Base-by-base conservation (phyloP, 2,113 vertebrate genomes). In the Holacanthus passer region DNA sequence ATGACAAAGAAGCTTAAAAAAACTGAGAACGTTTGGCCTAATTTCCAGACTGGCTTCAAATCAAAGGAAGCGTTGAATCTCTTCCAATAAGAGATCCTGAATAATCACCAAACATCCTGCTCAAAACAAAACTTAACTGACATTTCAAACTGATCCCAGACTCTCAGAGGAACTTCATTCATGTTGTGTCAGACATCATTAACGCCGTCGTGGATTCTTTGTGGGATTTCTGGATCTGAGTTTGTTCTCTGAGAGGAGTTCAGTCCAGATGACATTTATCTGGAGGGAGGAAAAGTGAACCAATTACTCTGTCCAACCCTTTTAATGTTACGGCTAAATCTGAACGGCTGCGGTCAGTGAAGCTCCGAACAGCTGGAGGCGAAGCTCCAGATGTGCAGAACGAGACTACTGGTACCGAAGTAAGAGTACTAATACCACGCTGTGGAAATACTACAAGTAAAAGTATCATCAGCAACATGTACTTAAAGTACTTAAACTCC, bases 11-110 rank as follows among this genome's bases (percentile, higher is more conserved):
- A 58, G 62, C 60, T 65, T 29, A 41, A 65, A 65, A 67, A 29
- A 68, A 35, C 68, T 73, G 60, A 56, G 53, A 73, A 59, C 66
- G 64, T 73, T 59, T 41, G 62, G 43, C 50, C 43, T 64, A 9
- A 65, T 80, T 82, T 79, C 74, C 47, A 27, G 31, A 16, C 60
- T 79, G 84, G 81, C 66, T 73, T 20, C 29, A 29, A 52, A 52
- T 70, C 76, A 76, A 55, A 84, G 52, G 43, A 59, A 39, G 41
- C 3, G 19, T 59, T 48, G 32, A 55, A 69, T 13, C 16, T 37
- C 31, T 16, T 55, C 71, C 45, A 82, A 76, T 22, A 50, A 52
- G 66, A n/a, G 24, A 14, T 22, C 24, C 68, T 62, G n/a, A 81
- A 83, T 81, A 62, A 58, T 73, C 22, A 65, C 27, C 27, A 45